A percentile compares a stretch with the other conserved stretches of the same genome.
Conservation (phyloP, 2,888 invertebrate genomes). For the Andrena hattorfiana region DNA sequence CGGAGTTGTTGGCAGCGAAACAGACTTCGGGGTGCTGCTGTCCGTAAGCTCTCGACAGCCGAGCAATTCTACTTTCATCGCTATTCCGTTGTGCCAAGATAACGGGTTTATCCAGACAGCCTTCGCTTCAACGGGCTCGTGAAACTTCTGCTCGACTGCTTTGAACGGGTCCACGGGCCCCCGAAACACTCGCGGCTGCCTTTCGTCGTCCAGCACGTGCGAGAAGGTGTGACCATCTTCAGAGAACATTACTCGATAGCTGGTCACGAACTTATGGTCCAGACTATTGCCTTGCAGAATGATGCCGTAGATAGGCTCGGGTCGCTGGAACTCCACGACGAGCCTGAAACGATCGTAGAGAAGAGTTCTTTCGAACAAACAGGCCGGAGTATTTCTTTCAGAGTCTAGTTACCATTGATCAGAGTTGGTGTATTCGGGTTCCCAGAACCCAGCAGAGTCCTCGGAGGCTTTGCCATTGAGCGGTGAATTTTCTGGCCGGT, state of each 20-base stretch:
- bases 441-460: conserved; percentile 89
- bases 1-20: conserved; percentile 23
- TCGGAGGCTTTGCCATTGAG: conserved; percentile 83
- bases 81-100: conserved; percentile 90
- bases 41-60: conserved; percentile 87
- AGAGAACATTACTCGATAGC: conserved; percentile 91
- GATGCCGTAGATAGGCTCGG: conserved; percentile 91
- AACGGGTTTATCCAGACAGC: conserved; percentile 90
- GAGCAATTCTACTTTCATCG: conserved; percentile 90
- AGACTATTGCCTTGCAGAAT: conserved; percentile 90
- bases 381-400: background rate
- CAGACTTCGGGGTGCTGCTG: conserved; percentile 23
- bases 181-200: conserved; percentile 88
- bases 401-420: conserved; percentile 87
- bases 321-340: conserved; percentile 88
- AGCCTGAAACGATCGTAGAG: conserved; percentile 81
- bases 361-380: background rate
- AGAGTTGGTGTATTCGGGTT: conserved; percentile 87
- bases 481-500: conserved; percentile 86
- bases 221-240: conserved; percentile 88
- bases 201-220: conserved; percentile 86
- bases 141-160: conserved; percentile 88
- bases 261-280: conserved; percentile 91
- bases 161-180: conserved; percentile 88
- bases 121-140: conserved; percentile 91